phyloP scores from a whole-genome alignment of 2,888 invertebrate genomes.

The Scaptomyza caliginosa region DNA sequence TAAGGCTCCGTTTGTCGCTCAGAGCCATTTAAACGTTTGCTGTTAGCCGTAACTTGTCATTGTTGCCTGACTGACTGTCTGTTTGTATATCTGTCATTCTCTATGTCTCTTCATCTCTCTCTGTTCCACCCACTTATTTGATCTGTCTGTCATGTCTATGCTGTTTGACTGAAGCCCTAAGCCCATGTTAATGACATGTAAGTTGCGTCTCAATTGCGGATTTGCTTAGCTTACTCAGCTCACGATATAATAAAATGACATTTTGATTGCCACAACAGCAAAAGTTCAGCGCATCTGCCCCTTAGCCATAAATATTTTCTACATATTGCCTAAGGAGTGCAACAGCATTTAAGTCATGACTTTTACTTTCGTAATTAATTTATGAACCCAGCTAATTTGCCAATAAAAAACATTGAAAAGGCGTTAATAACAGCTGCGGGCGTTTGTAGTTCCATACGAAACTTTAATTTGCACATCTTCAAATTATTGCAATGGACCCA shows the following conservation, averaged over 20 bases:
- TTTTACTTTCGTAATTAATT: constrained; percentile 51
- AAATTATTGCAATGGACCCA: too few species aligned
- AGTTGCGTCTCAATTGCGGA: constrained; percentile 80
- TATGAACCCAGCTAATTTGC: constrained; percentile 45
- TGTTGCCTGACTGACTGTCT: constrained; percentile 8
- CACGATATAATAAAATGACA: constrained; percentile 61
- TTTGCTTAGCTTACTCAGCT: constrained; percentile 57
- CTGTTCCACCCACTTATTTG: neutral
- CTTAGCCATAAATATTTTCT: neutral
- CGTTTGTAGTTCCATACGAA: constrained; percentile 13
- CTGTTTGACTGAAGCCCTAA: constrained; percentile 41
- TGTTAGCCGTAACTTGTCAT: constrained; percentile 38
- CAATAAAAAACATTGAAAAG: constrained; percentile 56
- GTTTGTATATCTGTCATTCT: constrained; percentile 2
- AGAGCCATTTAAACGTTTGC: constrained; percentile 43
- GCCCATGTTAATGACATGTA: constrained; percentile 76
- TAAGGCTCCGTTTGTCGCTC: constrained; percentile 16
- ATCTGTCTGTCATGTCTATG: constrained; percentile 22
- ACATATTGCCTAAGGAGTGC: constrained; percentile 7
- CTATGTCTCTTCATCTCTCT: neutral
- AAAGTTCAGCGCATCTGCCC: constrained; percentile 26
- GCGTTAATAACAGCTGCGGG: constrained; percentile 42
- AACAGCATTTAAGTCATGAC: constrained; percentile 21
- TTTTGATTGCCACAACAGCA: constrained; percentile 59
- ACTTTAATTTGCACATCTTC: neutral